Evolutionary conservation across 2,797 vertebrate genomes (phyloP), one percentile per base, ranked within the genome.

Genomic region (Anolis apletophallus): DNA sequence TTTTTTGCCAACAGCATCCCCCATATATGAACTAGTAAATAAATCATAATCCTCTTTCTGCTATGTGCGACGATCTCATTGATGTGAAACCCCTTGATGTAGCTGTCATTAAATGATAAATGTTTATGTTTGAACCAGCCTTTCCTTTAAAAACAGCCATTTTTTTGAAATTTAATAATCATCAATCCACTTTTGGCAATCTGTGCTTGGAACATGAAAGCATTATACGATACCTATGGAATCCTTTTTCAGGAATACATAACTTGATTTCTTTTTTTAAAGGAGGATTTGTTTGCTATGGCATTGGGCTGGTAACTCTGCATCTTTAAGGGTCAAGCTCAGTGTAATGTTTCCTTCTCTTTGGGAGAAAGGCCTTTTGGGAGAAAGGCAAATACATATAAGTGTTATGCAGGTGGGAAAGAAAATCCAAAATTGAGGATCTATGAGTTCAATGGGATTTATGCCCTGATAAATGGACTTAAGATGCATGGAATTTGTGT

Each of bases 231-330:
- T 46, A 61, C 13, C 11, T 26, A 7, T 54, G 23, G 36, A 69
- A 78, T 21, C 73, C 57, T 26, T 21, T 40, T 69, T 61, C 32
- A 85, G 6, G n/a, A 68, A 85, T n/a, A 1, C 34, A 32, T 77
- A 29, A 11, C 26, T 64, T 64, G 73, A 76, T 32, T 77, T 85
- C 46, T 34, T 5, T 68, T 68, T 52, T 68, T 19, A 34, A n/a
- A 71, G 17, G n/a, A 71, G 50, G 67, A 81, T 71, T 71, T 54
- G 26, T 71, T 68, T 81, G 46, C 50, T 75, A 52, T 75, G 73
- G 13, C 46, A 75, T 6, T 6, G 13, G 5, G 16, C 14, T 55
- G 29, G 29, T 32, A 76, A 76, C 61, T 19, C 21, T 40, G 55
- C 2, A 29, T 36, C 34, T 36, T 59, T 79, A 36, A 61, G 32